These are phyloP conservation scores for Clinocottus analis DNA, from an alignment of 2,113 vertebrate genomes.

Conservation along the genomic window DNA sequence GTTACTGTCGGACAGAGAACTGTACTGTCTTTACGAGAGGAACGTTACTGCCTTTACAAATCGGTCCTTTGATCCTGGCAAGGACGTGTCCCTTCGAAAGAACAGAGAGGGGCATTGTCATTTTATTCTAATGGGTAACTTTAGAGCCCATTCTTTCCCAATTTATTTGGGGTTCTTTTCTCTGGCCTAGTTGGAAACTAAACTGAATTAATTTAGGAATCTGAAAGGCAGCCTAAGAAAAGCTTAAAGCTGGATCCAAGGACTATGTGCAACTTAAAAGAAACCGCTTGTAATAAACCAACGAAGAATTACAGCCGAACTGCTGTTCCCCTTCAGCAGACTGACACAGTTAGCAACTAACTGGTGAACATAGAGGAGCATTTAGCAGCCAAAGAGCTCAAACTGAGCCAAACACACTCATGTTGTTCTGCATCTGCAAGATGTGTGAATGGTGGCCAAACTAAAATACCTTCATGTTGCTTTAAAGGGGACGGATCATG, in stretches of 20 bases:
- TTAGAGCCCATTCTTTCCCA: neutral
- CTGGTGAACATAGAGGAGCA: too few species aligned
- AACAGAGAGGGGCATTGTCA: neutral
- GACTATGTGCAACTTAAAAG: neutral
- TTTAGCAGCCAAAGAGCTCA: neutral
- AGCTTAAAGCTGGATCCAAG: neutral
- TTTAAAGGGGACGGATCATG: neutral
- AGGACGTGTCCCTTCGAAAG: neutral
- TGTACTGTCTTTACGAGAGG: neutral
- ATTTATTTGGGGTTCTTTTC: neutral
- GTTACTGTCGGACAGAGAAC: conserved; percentile 46
- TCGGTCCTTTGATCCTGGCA: neutral
- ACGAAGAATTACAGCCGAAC: neutral
- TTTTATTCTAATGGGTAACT: neutral
- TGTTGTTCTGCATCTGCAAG: too few species aligned
- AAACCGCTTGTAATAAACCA: neutral
- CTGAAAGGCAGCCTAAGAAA: neutral
- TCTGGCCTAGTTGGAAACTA: neutral
- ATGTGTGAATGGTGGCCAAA: neutral
- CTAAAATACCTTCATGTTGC: neutral
- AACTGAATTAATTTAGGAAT: neutral
- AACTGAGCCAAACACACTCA: neutral
- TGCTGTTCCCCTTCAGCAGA: neutral
- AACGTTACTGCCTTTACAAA: neutral
- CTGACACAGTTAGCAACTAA: neutral